Base-by-base conservation (phyloP, 1,140 invertebrate species). In the Lucilia sericata region DNA sequence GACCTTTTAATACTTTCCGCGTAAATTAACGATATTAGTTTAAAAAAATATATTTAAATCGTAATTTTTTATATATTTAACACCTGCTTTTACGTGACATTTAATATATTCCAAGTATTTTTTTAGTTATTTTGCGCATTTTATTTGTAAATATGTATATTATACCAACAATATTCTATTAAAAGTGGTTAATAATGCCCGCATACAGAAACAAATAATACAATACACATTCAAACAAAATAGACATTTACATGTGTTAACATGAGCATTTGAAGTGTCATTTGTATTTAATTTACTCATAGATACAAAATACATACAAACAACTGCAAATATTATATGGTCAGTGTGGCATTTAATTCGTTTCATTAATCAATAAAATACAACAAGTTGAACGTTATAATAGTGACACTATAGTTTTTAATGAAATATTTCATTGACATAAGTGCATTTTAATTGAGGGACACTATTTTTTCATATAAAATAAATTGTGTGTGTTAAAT, bases 291-390 rank as follows among this genome's bases (percentile, higher is more conserved):
- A 60, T 60, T 60, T 60, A 60, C 14, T 42, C 42, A 60, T n/a
- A 17, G 14, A 60, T 60, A n/a, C 55, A 60, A n/a, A n/a, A 17
- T 7, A 7, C 55, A 60, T 7, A 60, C 55, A 17, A 7, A 60
- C 14, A n/a, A 60, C 13, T n/a, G n/a, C 13, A 2, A 5, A 7
- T 42, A 42, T 7, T 42, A 42, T 42, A 42, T 60, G 55, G 14
- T 60, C 55, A 60, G 2, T 17, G 55, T 60, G 14, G 14, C 55
- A 60, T 60, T 60, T 17, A 60, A 60, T 60, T 60, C 55, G 55
- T 60, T 60, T 60, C 55, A 60, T 60, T 60, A 60, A 60, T 60
- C 55, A 14, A 60, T 60, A 60, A 60, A 60, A 60, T 60, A 17
- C 17, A 60, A 60, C 13, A 17, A 17, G 42, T 42, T 42, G 2